Percentiles rank a stretch among this genome's conserved stretches.
Evolutionary conservation across 2,888 invertebrate species (phyloP).

Genomic region (Drosophila sordidula): DNA sequence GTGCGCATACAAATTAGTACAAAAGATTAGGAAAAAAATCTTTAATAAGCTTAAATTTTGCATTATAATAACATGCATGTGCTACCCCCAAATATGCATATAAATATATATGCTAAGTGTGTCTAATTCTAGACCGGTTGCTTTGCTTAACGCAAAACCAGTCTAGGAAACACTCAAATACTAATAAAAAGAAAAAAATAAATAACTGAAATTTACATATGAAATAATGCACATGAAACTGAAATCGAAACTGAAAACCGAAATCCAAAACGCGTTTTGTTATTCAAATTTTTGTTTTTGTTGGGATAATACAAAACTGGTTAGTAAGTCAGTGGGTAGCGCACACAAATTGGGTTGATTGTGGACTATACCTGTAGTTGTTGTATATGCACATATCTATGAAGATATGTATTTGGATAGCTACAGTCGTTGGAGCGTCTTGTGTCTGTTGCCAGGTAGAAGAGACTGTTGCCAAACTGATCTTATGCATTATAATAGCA

Average conservation of each 20-base stretch:
- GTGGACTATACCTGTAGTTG: conserved; percentile 20
- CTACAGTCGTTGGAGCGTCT: conserved; percentile 2
- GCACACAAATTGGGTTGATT: conserved; percentile 63
- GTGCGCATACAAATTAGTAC: conserved; percentile 61
- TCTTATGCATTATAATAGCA: conserved; percentile 48
- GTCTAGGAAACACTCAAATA: conserved; percentile 50
- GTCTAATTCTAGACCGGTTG: conserved; percentile 71
- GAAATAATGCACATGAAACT: conserved; percentile 62
- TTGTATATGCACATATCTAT: neutral
- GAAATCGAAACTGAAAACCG: conserved; percentile 69
- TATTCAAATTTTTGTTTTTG: conserved; percentile 64
- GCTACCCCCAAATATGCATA: conserved; percentile 10
- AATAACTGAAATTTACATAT: conserved; percentile 59
- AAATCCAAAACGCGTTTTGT: conserved; percentile 70
- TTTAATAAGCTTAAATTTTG: conserved; percentile 40
- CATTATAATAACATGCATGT: conserved; percentile 24
- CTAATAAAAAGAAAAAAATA: conserved; percentile 21
- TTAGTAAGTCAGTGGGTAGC: conserved; percentile 81
- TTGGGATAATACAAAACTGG: conserved; percentile 69
- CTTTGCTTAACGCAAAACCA: conserved; percentile 45
- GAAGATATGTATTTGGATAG: conserved; percentile 1
- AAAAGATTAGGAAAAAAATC: conserved; percentile 12
- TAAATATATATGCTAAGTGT: conserved; percentile 40
- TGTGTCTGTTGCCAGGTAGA: conserved; percentile 35
- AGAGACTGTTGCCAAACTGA: conserved; percentile 49